These are phyloP conservation scores for Alviniconcha marisindica DNA, from an alignment of 1,140 invertebrate species.

Conservation along the genomic window DNA sequence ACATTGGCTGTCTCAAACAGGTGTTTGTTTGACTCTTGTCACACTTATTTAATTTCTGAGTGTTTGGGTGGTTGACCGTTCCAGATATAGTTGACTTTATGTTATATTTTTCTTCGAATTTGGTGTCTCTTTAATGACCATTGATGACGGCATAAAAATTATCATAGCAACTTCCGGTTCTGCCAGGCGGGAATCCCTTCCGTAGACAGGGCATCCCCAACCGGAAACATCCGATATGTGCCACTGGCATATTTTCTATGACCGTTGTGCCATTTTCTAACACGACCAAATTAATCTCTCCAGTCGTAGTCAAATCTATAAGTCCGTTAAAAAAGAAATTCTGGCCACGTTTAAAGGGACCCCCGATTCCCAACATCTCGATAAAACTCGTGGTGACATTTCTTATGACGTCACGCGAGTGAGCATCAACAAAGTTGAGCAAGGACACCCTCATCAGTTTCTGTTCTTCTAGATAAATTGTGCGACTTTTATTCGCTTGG, in stretches of 20 bases:
- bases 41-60: not conserved
- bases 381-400: conserved; percentile 57
- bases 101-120: not conserved
- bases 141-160: conserved; percentile 29
- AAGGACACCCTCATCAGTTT: conserved; percentile 52
- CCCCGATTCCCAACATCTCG: conserved; percentile 41
- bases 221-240: conserved; percentile 52
- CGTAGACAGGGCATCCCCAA: conserved; percentile 51
- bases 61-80: not conserved
- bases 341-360: conserved; percentile 31
- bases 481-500: conserved; percentile 7
- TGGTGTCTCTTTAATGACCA: not conserved
- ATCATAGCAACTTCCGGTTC: conserved; percentile 40
- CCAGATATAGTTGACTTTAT: not conserved
- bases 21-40: not conserved
- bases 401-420: conserved; percentile 47
- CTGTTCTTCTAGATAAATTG: conserved; percentile 9
- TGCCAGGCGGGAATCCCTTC: conserved; percentile 55
- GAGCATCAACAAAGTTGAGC: conserved; percentile 56
- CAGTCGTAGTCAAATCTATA: not conserved
- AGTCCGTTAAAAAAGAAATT: not conserved
- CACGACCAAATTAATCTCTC: not conserved
- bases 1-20: not conserved
- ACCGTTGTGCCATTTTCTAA: conserved; percentile 2
- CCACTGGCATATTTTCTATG: conserved; percentile 40